phyloP scores from a whole-genome alignment of 1,140 invertebrate species.

The Trichogramma pretiosum region DNA sequence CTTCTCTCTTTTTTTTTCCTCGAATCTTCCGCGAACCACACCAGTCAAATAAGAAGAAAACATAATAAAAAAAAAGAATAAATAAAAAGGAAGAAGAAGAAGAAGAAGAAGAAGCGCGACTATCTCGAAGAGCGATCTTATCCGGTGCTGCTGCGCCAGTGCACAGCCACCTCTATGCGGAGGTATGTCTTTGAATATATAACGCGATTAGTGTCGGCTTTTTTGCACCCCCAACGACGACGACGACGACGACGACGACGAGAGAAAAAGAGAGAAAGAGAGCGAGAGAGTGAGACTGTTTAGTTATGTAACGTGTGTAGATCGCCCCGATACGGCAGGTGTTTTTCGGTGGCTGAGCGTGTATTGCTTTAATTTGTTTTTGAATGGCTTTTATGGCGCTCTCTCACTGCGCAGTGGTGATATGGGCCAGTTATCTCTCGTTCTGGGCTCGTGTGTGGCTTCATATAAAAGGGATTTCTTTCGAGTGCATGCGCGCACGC shows the following conservation, averaged over 20 bases:
- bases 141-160: no score
- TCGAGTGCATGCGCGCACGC: background rate
- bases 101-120: background rate
- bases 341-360: constrained; percentile 9
- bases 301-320: constrained; percentile 28
- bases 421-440: background rate
- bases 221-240: no score
- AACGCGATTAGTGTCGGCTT: no score
- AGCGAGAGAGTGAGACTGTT: no score
- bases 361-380: constrained; percentile 31
- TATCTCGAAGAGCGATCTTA: no score
- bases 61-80: background rate
- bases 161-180: background rate
- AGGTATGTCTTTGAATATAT: no score
- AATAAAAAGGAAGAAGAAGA: constrained; percentile 1
- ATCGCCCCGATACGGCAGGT: background rate
- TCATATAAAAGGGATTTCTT: background rate
- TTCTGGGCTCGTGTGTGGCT: background rate
- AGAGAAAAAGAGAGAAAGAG: no score
- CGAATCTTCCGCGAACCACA: background rate
- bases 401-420: constrained; percentile 19
- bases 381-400: constrained; percentile 32
- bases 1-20: background rate
- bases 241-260: no score
- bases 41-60: no score